phyloP scores from a whole-genome alignment of 1,140 invertebrate species.

The Hylaeus volcanicus region DNA sequence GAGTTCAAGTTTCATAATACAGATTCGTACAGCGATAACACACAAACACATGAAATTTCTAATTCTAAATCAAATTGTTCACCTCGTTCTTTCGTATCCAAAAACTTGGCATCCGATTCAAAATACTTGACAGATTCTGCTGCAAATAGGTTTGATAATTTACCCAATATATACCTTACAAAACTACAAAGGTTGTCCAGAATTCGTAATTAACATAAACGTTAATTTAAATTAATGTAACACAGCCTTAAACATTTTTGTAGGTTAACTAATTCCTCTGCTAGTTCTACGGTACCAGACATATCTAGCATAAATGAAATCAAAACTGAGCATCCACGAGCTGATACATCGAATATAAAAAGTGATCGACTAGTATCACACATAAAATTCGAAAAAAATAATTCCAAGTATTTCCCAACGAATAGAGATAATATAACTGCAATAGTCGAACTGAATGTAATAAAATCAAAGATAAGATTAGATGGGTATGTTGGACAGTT shows the following conservation, averaged over 20 bases:
- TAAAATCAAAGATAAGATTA: slow-evolving; percentile 2
- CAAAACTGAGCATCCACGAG: neutral
- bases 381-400: neutral
- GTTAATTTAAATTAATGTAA: neutral
- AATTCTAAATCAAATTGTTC: slow-evolving; percentile 14
- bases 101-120: slow-evolving; percentile 15
- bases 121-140: slow-evolving; percentile 31
- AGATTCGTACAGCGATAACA: slow-evolving; percentile 4
- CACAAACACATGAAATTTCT: neutral
- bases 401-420: neutral
- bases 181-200: slow-evolving; percentile 6
- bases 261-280: slow-evolving; percentile 12
- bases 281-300: neutral
- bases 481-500: neutral
- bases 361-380: neutral
- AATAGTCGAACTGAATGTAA: neutral
- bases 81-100: slow-evolving; percentile 1
- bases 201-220: neutral
- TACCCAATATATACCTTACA: neutral
- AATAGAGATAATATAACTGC: no score
- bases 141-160: neutral
- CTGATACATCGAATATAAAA: no score
- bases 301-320: neutral
- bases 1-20: slow-evolving; percentile 15
- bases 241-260: slow-evolving; percentile 6